Conservation (phyloP, 2,888 invertebrate genomes). For the Pristionchus maxplancki region DNA sequence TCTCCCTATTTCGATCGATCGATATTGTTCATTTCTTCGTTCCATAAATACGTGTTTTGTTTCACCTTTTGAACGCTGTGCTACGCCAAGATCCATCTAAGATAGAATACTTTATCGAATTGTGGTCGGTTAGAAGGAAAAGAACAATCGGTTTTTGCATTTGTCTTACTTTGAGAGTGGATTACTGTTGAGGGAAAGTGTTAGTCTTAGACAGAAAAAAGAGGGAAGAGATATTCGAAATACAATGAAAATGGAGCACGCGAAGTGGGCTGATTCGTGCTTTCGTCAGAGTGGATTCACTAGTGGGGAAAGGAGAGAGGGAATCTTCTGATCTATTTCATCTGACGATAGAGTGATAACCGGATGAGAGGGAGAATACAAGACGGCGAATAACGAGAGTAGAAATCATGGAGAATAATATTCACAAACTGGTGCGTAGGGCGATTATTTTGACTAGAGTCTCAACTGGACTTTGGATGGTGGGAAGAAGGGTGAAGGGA, state of each 20-base stretch:
- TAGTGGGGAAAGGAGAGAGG: too few species aligned
- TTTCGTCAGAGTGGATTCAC: background rate
- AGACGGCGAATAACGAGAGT: constrained; percentile 9
- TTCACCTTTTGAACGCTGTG: too few species aligned
- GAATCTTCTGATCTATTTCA: background rate
- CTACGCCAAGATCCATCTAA: constrained; percentile 51
- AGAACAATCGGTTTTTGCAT: constrained; percentile 34
- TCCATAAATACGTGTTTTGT: constrained; percentile 48
- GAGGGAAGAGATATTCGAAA: background rate
- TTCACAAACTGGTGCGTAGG: constrained; percentile 17
- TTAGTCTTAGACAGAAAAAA: background rate
- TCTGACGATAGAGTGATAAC: constrained; percentile 19
- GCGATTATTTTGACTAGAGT: constrained; percentile 35
- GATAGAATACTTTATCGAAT: constrained; percentile 37
- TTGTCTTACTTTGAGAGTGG: constrained; percentile 47
- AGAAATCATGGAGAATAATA: constrained; percentile 7
- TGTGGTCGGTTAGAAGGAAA: constrained; percentile 11
- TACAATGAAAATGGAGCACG: constrained; percentile 31
- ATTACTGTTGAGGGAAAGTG: background rate
- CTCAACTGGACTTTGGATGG: background rate
- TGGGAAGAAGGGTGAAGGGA: too few species aligned
- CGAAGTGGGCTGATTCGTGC: background rate
- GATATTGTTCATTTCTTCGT: constrained; percentile 10
- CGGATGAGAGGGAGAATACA: constrained; percentile 15
- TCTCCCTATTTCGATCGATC: background rate